These are phyloP conservation scores for Solenodon paradoxus DNA, from an alignment of 2,113 vertebrate species.

Conservation along the genomic window DNA sequence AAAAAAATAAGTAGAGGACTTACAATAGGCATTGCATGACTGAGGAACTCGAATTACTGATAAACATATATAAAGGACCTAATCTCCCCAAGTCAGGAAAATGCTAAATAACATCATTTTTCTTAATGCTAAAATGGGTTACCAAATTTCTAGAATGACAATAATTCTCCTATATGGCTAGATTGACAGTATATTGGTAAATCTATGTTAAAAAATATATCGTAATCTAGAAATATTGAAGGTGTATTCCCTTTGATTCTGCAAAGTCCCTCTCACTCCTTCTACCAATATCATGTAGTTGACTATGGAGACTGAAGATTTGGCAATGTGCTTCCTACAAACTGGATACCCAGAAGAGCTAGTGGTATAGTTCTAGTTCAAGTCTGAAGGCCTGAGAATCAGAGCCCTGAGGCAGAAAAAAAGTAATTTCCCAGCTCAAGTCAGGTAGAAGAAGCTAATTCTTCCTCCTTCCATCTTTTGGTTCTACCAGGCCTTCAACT, in stretches of 20 bases:
- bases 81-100: not conserved
- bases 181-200: not conserved
- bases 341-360: not conserved
- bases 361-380: not conserved
- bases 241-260: not conserved
- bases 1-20: not conserved
- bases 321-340: not conserved
- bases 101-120: not conserved
- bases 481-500: not conserved
- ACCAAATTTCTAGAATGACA: not conserved
- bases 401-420: not conserved
- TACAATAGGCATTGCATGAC: not conserved
- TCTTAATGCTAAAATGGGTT: not conserved
- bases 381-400: not conserved
- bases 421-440: not conserved
- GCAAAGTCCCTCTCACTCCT: not conserved
- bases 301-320: not conserved
- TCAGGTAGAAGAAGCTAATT: not conserved
- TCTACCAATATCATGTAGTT: not conserved
- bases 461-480: not conserved
- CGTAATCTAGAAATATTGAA: not conserved
- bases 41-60: not conserved
- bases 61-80: not conserved
- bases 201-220: not conserved
- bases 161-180: not conserved